Conservation (phyloP, 2,797 vertebrate species). For the Antrozous pallidus region DNA sequence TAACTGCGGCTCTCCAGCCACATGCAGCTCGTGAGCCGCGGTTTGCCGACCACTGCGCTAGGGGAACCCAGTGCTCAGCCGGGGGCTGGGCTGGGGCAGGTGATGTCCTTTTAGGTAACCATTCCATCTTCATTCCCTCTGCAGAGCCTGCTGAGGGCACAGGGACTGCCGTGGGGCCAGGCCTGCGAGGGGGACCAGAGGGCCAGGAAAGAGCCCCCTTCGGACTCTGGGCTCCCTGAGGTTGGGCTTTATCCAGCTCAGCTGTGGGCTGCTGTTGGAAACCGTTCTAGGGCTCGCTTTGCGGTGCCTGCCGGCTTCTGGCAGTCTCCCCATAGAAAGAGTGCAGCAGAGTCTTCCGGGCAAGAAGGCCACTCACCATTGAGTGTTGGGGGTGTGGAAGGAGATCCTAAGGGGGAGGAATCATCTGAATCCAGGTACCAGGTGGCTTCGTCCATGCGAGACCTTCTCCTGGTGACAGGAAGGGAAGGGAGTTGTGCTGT, state of each 20-base stretch:
- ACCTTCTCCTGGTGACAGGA: slow-evolving; percentile 68
- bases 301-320: neutral
- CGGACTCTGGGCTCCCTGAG: neutral
- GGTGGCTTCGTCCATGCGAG: slow-evolving; percentile 76
- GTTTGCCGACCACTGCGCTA: neutral
- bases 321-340: neutral
- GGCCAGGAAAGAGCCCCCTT: neutral
- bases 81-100: neutral
- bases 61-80: neutral
- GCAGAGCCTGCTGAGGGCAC: neutral
- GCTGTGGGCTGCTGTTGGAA: neutral
- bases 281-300: neutral
- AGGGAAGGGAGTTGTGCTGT: neutral
- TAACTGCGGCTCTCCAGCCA: too few relatives aligned
- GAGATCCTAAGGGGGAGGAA: slow-evolving; percentile 54
- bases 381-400: slow-evolving; percentile 65
- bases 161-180: neutral
- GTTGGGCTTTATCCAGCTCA: neutral
- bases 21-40: too few relatives aligned
- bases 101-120: neutral
- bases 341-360: too few relatives aligned
- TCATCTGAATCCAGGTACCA: slow-evolving; percentile 79
- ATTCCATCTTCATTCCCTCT: neutral
- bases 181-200: too few relatives aligned
- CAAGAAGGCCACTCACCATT: slow-evolving; percentile 70